Evolutionary conservation across 2,113 vertebrate species (phyloP), one percentile per base, ranked within the genome.

Genomic region (Scomber scombrus): DNA sequence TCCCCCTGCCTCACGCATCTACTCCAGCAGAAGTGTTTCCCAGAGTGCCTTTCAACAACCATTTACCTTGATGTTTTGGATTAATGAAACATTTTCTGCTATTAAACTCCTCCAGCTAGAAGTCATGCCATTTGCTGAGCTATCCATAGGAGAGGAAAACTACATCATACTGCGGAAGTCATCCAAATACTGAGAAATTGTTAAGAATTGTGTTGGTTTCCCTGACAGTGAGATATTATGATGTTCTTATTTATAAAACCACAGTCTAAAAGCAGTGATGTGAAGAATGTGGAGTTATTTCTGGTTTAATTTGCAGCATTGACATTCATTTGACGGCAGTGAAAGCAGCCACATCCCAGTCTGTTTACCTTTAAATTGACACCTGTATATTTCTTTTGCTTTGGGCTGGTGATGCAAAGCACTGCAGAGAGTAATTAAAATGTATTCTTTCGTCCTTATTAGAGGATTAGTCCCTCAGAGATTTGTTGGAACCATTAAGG

Each of bases 361-460:
- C 56, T 73, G 66, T 80, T 84, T 84, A 77, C 75, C 52, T 81
- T 70, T 34, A 61, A 66, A 54, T 4, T 57, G 80, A 82, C 69
- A 75, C 60, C 71, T 58, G 76, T 68, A 46, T 64, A 56, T 62
- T 78, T 58, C 5, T 6, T 52, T 54, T 52, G 65, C 71, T 84
- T 11, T 63, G 50, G 62, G 70, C 71, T 71, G 43, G 18, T 31
- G 31, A 67, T 71, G 80, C 67, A 63, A 21, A 64, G 71, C 71
- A 45, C 66, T 16, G 71, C 40, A 31, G 72, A 80, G 71, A 31
- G 40, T 56, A 73, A 80, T 87, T 77, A 68, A 80, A 73, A 72
- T n/a, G 51, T 76, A 49, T 26, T 65, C 31, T 62, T 8, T 71
- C 69, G 34, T 75, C 9, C 54, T 82, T 55, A 43, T 63, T 72